Evolutionary conservation across 1,140 invertebrate species (phyloP), one percentile per base, ranked within the genome.

Genomic region (Steinernema khuongi): DNA sequence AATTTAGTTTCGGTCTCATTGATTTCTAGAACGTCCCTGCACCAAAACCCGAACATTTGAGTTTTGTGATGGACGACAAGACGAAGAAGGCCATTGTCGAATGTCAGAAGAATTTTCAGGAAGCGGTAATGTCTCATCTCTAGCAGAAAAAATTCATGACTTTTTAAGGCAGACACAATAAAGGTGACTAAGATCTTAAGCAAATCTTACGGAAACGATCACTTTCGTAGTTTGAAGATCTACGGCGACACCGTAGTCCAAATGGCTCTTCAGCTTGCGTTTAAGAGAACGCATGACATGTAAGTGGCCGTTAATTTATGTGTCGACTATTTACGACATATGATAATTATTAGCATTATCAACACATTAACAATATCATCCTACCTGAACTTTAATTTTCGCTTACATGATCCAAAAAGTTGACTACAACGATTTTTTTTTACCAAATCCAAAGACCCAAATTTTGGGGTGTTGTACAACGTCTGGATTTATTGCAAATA

Each of bases 241-340:
- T 78, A 78, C 36, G 67, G 70, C 17, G 77, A 78, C 68, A 78
- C 77, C 18, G 75, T 78, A 43, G 68, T 78, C 19, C 77, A 78
- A 30, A 67, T 78, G n/a, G 75, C 77, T 0, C 26, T 78, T 1
- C 77, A 78, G 31, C 29, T 78, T n/a, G 72, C 77, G 11, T 78
- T 77, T 66, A 33, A 43, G 29, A 77, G 71, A 17, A 70, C 70
- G 28, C 77, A 78, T 31, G 69, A 72, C 50, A 69, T 71, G 68
- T 77, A 17, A 41, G 36, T 41, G 36, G 7, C 36, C 7, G 7
- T 41, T n/a, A 41, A n/a, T n/a, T n/a, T n/a, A n/a, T n/a, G n/a
- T n/a, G n/a, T n/a, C n/a, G n/a, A n/a, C n/a, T n/a, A n/a, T n/a
- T n/a, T n/a, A n/a, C n/a, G n/a, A n/a, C n/a, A n/a, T n/a, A n/a